These are phyloP conservation scores for Oreocharis arfaki DNA, from an alignment of 2,113 vertebrate genomes.

Conservation along the genomic window DNA sequence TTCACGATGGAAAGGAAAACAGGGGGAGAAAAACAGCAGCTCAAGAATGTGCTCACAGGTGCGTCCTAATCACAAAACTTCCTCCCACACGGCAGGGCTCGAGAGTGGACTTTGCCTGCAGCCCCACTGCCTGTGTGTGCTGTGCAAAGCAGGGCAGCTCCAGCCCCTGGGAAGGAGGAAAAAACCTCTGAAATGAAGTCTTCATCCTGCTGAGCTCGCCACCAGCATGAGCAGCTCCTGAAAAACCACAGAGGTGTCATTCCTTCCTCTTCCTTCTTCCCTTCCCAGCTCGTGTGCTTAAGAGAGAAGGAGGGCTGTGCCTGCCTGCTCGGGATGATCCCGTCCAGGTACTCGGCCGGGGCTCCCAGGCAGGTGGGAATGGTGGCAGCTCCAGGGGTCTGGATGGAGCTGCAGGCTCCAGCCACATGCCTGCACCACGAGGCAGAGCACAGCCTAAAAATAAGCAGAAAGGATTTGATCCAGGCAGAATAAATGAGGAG, in stretches of 20 bases:
- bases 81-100: not conserved
- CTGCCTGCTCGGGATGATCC: not conserved
- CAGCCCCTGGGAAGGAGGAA: not conserved
- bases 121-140: not conserved
- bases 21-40: not conserved
- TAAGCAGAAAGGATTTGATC: constrained; percentile 4
- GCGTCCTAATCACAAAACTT: not conserved
- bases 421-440: not conserved
- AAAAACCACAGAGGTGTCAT: not conserved
- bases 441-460: constrained; percentile 3
- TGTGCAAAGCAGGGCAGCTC: not conserved
- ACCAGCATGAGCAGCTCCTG: not conserved
- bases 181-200: not conserved
- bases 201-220: not conserved
- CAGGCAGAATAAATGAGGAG: not conserved
- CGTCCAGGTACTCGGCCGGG: not conserved
- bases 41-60: constrained; percentile 1
- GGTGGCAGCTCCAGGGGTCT: not conserved
- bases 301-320: not conserved
- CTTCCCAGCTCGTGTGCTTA: not conserved
- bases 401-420: not conserved
- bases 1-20: constrained; percentile 14
- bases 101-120: not conserved
- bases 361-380: not conserved
- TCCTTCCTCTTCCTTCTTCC: not conserved